Evolutionary conservation across 2,797 vertebrate genomes (phyloP).

Genomic region (Acanthis flammea): DNA sequence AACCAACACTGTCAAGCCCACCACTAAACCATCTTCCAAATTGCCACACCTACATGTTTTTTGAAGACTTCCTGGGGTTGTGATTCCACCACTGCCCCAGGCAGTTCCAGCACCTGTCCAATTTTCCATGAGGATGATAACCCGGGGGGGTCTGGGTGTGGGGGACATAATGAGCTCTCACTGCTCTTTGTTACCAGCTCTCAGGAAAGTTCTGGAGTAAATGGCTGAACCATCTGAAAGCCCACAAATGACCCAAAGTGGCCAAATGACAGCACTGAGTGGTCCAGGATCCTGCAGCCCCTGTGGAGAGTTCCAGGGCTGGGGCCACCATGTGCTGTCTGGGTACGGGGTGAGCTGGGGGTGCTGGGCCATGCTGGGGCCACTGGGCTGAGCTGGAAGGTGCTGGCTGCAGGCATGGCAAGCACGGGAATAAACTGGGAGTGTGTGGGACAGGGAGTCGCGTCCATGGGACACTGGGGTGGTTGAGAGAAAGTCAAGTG

Average conservation of each 20-base stretch:
- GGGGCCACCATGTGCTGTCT: fast-evolving
- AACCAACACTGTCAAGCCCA: not conserved
- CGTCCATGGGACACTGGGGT: not conserved
- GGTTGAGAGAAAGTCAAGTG: fast-evolving
- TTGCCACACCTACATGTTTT: not conserved
- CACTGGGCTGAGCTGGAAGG: not conserved
- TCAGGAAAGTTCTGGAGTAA: not conserved
- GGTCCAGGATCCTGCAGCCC: not conserved
- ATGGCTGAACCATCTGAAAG: not conserved
- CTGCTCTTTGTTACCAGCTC: not conserved
- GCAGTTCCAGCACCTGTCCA: not conserved
- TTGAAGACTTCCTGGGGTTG: not conserved
- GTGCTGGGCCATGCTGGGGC: not conserved
- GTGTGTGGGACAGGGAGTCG: not conserved
- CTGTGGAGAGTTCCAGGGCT: not conserved
- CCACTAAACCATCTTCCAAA: not conserved
- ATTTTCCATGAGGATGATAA: not conserved
- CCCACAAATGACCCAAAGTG: not conserved
- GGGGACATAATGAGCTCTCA: fast-evolving
- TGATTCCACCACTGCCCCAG: not conserved
- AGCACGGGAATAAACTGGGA: not conserved
- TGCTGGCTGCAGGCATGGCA: fast-evolving
- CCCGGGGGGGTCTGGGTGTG: fast-evolving
- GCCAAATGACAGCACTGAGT: fast-evolving
- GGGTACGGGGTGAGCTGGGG: fast-evolving